Evolutionary conservation across 1,140 invertebrate genomes (phyloP).

Genomic region (Hypsibius dujardini): DNA sequence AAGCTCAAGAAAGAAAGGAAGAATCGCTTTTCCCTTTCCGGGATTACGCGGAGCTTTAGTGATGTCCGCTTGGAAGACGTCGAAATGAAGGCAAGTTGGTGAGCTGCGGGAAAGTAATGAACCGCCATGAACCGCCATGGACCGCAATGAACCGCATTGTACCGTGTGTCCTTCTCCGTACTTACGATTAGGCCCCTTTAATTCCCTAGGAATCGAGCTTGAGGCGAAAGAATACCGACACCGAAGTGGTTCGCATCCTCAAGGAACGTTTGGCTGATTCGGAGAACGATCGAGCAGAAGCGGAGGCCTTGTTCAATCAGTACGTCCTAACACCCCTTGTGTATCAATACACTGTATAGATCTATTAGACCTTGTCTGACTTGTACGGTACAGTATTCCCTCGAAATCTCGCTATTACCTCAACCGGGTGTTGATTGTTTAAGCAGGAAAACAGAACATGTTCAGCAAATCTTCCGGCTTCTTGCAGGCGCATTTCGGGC

Average conservation of each 20-base stretch:
- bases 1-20: constrained; percentile 11
- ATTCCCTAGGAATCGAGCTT: constrained; percentile 4
- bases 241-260: constrained; percentile 8
- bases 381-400: too few relatives aligned
- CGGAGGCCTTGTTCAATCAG: constrained; percentile 6
- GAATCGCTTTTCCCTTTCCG: background rate
- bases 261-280: background rate
- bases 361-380: too few relatives aligned
- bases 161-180: background rate
- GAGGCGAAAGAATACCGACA: background rate
- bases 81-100: background rate
- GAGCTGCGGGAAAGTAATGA: too few relatives aligned
- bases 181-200: background rate
- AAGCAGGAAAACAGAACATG: background rate
- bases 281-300: constrained; percentile 2
- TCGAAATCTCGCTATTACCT: too few relatives aligned
- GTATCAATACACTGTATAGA: background rate
- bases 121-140: too few relatives aligned
- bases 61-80: constrained; percentile 11
- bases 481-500: background rate
- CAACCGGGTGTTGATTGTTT: too few relatives aligned
- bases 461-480: background rate
- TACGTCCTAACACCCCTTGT: background rate
- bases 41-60: constrained; percentile 7
- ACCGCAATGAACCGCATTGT: too few relatives aligned